These are phyloP conservation scores for Cotesia vestalis DNA, from an alignment of 1,140 invertebrate species.

Conservation along the genomic window DNA sequence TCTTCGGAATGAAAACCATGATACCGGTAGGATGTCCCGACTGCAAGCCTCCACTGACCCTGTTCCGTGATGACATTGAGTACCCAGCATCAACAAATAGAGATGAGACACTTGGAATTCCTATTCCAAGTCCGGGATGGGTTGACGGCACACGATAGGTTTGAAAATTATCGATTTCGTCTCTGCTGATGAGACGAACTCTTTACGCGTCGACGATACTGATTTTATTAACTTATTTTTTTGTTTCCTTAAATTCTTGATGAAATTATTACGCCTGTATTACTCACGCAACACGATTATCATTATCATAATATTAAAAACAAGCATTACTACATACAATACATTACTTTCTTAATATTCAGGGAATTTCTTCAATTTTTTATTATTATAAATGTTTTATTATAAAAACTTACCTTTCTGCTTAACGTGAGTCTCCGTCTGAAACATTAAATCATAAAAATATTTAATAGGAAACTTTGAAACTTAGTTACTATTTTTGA, in stretches of 20 bases:
- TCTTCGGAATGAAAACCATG: slow-evolving; percentile 29
- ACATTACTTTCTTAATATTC: neutral
- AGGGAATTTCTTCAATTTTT: slow-evolving; percentile 13
- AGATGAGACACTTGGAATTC: slow-evolving; percentile 22
- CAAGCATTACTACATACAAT: neutral
- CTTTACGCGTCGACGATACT: slow-evolving; percentile 24
- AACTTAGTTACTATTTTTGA: neutral
- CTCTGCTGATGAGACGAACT: slow-evolving; percentile 27
- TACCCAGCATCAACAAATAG: slow-evolving; percentile 6
- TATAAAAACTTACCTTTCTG: slow-evolving; percentile 60
- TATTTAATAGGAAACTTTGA: neutral
- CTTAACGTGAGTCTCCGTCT: slow-evolving; percentile 58
- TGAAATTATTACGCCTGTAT: slow-evolving; percentile 26
- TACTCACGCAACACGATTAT: slow-evolving; percentile 26
- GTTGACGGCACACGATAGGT: slow-evolving; percentile 24
- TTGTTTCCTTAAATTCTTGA: slow-evolving; percentile 19
- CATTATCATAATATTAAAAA: neutral
- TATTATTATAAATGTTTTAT: slow-evolving; percentile 10
- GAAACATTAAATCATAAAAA: slow-evolving; percentile 40
- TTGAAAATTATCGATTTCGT: slow-evolving; percentile 11
- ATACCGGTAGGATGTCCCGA: neutral
- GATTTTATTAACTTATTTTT: neutral
- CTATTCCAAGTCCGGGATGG: slow-evolving; percentile 20
- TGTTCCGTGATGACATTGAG: slow-evolving; percentile 18
- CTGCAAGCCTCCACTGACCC: neutral